phyloP scores from a whole-genome alignment of 2,113 vertebrate species.

The Gallinago undulata region DNA sequence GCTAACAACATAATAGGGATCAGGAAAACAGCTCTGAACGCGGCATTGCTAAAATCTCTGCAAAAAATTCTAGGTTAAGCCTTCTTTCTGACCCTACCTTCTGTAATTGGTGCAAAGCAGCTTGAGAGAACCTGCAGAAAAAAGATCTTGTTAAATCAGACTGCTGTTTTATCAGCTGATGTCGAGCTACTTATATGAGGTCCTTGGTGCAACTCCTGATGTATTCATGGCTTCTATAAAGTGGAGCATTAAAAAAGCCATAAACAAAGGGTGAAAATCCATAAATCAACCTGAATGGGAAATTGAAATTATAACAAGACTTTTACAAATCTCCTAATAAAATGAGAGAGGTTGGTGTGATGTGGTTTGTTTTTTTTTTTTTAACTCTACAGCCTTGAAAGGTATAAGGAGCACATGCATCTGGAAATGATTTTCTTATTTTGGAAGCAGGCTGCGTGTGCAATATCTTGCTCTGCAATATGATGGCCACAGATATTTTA shows the following conservation, averaged over 20 bases:
- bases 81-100: slow-evolving; percentile 43
- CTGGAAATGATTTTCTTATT: neutral
- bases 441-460: neutral
- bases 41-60: slow-evolving; percentile 44
- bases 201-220: slow-evolving; percentile 19
- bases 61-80: slow-evolving; percentile 43
- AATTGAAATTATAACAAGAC: slow-evolving; percentile 42
- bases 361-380: neutral
- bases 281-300: slow-evolving; percentile 27
- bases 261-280: slow-evolving; percentile 7
- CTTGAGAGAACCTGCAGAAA: slow-evolving; percentile 25
- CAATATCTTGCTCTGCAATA: neutral
- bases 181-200: slow-evolving; percentile 1
- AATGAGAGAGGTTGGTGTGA: neutral
- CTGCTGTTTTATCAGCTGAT: slow-evolving; percentile 14
- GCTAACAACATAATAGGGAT: slow-evolving; percentile 70
- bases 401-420: neutral
- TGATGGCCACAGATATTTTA: neutral
- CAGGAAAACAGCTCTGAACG: slow-evolving; percentile 58
- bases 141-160: slow-evolving; percentile 35
- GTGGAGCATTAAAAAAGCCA: neutral
- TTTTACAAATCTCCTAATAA: slow-evolving; percentile 21
- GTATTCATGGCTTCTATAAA: slow-evolving; percentile 17
- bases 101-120: slow-evolving; percentile 44
- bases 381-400: neutral